A percentile compares a stretch with the other conserved stretches of the same genome.
Evolutionary conservation across 1,140 invertebrate genomes (phyloP).

Genomic region (Drosophila equinoxialis): DNA sequence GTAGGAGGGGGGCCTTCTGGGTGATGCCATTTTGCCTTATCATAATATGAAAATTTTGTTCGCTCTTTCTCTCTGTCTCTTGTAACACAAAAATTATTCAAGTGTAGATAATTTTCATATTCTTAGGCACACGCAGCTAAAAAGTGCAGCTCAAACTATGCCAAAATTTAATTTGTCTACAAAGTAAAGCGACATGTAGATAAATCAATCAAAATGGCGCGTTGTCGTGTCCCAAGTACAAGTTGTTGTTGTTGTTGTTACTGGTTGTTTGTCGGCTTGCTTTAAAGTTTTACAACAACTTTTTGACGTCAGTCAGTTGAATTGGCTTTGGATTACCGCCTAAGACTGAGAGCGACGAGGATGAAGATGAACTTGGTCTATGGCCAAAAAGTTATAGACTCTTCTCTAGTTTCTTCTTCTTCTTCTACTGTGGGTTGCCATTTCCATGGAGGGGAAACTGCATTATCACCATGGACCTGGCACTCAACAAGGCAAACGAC

Average conservation of each 20-base stretch:
- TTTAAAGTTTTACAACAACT: constrained; percentile 65
- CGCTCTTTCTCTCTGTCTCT: constrained; percentile 13
- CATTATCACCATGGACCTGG: constrained; percentile 70
- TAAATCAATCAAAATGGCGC: constrained; percentile 77
- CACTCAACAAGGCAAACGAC: constrained; percentile 46
- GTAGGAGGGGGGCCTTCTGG: neutral
- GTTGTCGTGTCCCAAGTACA: constrained; percentile 24
- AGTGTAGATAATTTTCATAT: constrained; percentile 77
- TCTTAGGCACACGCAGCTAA: neutral
- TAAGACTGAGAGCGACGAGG: constrained; percentile 1
- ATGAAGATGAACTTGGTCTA: constrained; percentile 18
- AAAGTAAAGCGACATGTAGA: constrained; percentile 72
- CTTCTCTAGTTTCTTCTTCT: constrained; percentile 27
- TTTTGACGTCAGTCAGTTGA: constrained; percentile 48
- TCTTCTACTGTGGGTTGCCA: constrained; percentile 6
- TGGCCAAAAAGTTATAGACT: constrained; percentile 26
- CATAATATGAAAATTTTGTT: constrained; percentile 73
- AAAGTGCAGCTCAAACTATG: constrained; percentile 56
- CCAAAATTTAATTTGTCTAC: constrained; percentile 76
- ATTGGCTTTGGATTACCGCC: constrained; percentile 38
- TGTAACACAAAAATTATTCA: constrained; percentile 65
- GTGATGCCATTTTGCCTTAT: constrained; percentile 64
- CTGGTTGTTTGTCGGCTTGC: constrained; percentile 55
- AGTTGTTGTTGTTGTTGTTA: constrained; percentile 23
- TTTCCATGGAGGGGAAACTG: constrained; percentile 50